Evolutionary conservation across 2,797 vertebrate species (phyloP).

Genomic region (Chrysocyon brachyurus): DNA sequence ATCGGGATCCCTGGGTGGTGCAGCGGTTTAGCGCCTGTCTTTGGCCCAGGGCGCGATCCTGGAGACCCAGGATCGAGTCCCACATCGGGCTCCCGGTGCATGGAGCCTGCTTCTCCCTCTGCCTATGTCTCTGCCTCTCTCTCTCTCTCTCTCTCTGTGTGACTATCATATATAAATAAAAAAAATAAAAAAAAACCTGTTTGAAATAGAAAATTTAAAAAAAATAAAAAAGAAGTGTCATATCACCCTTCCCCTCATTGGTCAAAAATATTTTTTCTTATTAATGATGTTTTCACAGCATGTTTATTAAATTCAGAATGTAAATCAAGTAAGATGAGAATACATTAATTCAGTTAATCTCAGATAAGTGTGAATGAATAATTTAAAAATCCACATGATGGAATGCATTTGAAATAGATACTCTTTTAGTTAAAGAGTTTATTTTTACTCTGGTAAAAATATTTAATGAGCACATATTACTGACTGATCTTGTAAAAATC

Average conservation of each 20-base stretch:
- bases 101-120: too few species aligned
- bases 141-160: too few species aligned
- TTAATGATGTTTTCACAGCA: background rate
- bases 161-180: too few species aligned
- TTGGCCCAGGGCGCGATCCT: too few species aligned
- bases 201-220: too few species aligned
- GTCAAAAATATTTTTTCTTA: background rate
- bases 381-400: background rate
- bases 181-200: too few species aligned
- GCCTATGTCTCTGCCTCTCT: too few species aligned
- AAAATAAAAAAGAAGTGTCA: background rate
- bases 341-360: background rate
- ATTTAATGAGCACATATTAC: background rate
- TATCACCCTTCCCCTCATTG: background rate
- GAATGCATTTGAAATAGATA: background rate
- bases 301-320: background rate
- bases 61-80: too few species aligned
- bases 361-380: background rate
- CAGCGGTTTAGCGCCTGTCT: too few species aligned
- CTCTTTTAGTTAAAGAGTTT: background rate
- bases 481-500: background rate
- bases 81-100: too few species aligned
- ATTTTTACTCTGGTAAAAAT: background rate
- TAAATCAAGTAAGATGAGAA: background rate
- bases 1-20: too few species aligned